phyloP scores from a whole-genome alignment of 2,113 vertebrate species.

The Bubo blakistoni region DNA sequence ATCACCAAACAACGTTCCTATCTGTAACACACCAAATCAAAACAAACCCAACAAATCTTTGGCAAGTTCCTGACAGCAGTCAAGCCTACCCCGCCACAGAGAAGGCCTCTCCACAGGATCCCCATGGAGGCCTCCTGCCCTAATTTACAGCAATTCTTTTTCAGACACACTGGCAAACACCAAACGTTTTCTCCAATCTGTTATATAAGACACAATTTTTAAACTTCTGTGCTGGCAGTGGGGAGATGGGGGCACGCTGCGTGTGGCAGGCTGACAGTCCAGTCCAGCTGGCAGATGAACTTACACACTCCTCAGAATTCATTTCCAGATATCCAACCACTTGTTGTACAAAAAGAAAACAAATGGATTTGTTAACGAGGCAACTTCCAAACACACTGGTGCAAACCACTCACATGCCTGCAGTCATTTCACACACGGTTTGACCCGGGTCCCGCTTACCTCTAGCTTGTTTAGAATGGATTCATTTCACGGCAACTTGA shows the following conservation, averaged over 20 bases:
- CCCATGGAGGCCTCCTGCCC: constrained; percentile 61
- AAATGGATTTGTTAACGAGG: neutral
- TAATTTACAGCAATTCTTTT: constrained; percentile 48
- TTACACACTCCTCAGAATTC: neutral
- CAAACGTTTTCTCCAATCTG: constrained; percentile 31
- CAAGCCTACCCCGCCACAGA: neutral
- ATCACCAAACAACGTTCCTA: neutral
- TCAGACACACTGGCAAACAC: constrained; percentile 44
- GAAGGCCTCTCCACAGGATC: neutral
- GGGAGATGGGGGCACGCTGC: neutral
- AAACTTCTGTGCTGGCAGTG: neutral
- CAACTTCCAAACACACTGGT: neutral
- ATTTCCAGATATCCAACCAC: constrained; percentile 3
- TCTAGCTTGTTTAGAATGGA: neutral
- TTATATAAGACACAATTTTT: constrained; percentile 45
- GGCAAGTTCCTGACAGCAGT: neutral
- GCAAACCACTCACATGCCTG: neutral
- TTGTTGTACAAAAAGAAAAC: constrained; percentile 14
- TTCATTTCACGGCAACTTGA: neutral
- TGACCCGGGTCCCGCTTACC: neutral
- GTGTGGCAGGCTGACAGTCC: neutral
- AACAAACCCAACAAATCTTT: constrained; percentile 19
- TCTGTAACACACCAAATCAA: neutral
- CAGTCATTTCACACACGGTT: neutral
- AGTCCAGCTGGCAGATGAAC: neutral